phyloP scores from a whole-genome alignment of 2,113 vertebrate genomes.

The Sander lucioperca region DNA sequence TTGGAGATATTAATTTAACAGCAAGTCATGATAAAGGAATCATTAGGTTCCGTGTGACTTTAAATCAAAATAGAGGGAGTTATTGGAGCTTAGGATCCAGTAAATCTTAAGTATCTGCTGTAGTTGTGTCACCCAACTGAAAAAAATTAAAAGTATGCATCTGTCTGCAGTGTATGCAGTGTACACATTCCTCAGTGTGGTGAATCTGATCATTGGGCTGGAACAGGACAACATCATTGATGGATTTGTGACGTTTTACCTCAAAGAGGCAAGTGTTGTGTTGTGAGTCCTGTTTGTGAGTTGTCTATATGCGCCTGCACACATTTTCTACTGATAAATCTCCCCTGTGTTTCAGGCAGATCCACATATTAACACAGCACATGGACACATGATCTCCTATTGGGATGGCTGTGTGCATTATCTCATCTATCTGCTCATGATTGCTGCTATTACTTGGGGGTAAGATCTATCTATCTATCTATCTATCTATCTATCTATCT shows the following conservation, averaged over 20 bases:
- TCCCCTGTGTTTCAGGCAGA: conserved; percentile 83
- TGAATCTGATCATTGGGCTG: conserved; percentile 93
- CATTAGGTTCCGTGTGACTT: not conserved
- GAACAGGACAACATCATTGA: conserved; percentile 97
- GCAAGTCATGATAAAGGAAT: not conserved
- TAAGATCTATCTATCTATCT: conserved; percentile 74
- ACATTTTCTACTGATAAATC: not conserved
- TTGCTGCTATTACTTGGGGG: conserved; percentile 96
- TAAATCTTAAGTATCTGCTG: not conserved
- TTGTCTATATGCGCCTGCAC: not conserved
- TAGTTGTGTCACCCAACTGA: not conserved
- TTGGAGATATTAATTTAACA: not conserved
- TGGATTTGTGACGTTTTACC: conserved; percentile 94
- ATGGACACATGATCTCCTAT: conserved; percentile 94
- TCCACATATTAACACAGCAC: conserved; percentile 92
- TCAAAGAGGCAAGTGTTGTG: conserved; percentile 88
- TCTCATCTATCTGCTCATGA: conserved; percentile 96
- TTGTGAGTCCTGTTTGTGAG: not conserved
- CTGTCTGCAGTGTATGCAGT: conserved; percentile 88
- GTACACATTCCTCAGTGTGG: conserved; percentile 92
- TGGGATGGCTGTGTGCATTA: conserved; percentile 97
- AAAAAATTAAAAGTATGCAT: conserved; percentile 2
- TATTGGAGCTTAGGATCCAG: not conserved
- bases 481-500: conserved; percentile 10
- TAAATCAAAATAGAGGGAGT: not conserved